Conservation (phyloP, 2,113 vertebrate species). For the Sterna hirundo region DNA sequence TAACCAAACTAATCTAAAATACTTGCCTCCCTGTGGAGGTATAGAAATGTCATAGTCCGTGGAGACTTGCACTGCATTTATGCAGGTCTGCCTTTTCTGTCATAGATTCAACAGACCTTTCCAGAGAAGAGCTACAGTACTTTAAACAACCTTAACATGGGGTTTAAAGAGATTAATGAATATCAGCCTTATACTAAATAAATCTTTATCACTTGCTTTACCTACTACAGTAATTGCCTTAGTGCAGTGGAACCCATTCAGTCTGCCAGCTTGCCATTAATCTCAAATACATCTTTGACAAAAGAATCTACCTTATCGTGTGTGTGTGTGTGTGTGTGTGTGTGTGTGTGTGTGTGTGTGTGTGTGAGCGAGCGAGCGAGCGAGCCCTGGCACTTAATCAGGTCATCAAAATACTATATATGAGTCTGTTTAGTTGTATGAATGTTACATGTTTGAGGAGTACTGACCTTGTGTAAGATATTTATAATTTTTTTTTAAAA, state of each 20-base stretch:
- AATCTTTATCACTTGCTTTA: slow-evolving; percentile 57
- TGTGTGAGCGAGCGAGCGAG: no score
- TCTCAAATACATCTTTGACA: slow-evolving; percentile 53
- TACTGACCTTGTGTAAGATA: not conserved
- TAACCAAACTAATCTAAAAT: slow-evolving; percentile 78
- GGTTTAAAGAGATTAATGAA: slow-evolving; percentile 71
- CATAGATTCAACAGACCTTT: slow-evolving; percentile 68
- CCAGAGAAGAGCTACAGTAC: slow-evolving; percentile 61
- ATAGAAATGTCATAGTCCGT: slow-evolving; percentile 72
- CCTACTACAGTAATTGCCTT: slow-evolving; percentile 46
- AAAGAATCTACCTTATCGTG: slow-evolving; percentile 40
- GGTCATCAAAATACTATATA: not conserved
- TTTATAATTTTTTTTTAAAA: not conserved
- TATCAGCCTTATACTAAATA: slow-evolving; percentile 65
- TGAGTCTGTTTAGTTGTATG: not conserved
- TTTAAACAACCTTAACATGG: slow-evolving; percentile 68
- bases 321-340: not conserved
- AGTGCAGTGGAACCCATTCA: slow-evolving; percentile 23
- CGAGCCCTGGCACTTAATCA: slow-evolving; percentile 6
- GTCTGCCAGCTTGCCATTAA: slow-evolving; percentile 42
- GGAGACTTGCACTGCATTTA: slow-evolving; percentile 72
- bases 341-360: not conserved
- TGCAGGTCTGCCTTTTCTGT: slow-evolving; percentile 70
- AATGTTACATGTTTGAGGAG: not conserved
- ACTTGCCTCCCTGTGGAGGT: slow-evolving; percentile 68